Percentiles rank a stretch among this genome's conserved stretches.
Evolutionary conservation across 2,888 invertebrate genomes (phyloP).

Genomic region (Meandrusa payeni): DNA sequence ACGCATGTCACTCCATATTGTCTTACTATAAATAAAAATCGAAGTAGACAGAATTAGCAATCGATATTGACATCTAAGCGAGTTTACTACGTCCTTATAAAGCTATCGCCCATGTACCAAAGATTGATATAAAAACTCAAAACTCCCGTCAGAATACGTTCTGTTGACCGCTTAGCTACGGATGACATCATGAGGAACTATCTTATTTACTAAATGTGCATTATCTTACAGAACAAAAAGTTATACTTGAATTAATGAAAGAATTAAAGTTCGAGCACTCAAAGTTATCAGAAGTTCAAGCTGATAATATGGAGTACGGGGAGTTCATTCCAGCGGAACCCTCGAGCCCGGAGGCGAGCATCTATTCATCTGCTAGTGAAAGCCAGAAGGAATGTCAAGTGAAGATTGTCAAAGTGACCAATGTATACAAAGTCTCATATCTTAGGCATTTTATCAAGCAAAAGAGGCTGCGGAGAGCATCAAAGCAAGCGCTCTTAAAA

Average conservation of each 20-base stretch:
- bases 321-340: slow-evolving; percentile 39
- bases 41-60: too few species aligned
- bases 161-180: too few species aligned
- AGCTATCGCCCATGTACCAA: too few species aligned
- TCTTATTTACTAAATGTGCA: too few species aligned
- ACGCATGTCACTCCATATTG: too few species aligned
- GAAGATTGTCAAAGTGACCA: slow-evolving; percentile 68
- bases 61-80: too few species aligned
- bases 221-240: slow-evolving; percentile 50
- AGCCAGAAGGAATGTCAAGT: slow-evolving; percentile 54
- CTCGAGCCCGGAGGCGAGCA: slow-evolving; percentile 40
- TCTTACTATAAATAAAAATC: too few species aligned
- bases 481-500: slow-evolving; percentile 55
- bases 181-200: too few species aligned
- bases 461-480: slow-evolving; percentile 56
- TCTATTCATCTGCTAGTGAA: slow-evolving; percentile 53
- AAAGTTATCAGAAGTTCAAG: slow-evolving; percentile 34
- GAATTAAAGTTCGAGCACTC: slow-evolving; percentile 47
- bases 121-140: too few species aligned
- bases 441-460: slow-evolving; percentile 67
- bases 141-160: too few species aligned
- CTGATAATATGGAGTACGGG: slow-evolving; percentile 41
- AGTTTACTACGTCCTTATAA: too few species aligned
- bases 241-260: slow-evolving; percentile 53
- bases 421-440: slow-evolving; percentile 68